Conservation (phyloP, 1,140 invertebrate species). For the Dendrolimus kikuchii region DNA sequence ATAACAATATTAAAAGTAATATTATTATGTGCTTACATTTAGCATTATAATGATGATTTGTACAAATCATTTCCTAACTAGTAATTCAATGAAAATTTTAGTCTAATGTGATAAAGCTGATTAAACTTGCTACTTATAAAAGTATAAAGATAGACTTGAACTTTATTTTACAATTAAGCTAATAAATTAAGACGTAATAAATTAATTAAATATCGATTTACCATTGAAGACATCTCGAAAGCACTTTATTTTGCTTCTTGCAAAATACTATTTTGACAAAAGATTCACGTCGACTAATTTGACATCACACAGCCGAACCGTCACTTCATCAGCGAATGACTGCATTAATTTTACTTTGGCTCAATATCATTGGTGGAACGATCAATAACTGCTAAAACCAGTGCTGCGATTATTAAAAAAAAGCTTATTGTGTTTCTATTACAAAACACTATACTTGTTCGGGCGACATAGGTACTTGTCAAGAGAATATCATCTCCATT, state of each 20-base stretch:
- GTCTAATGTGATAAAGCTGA: neutral
- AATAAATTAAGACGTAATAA: neutral
- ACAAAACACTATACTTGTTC: no score
- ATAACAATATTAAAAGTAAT: no score
- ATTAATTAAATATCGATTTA: conserved; percentile 27
- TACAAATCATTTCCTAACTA: no score
- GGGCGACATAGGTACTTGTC: no score
- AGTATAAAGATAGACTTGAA: neutral
- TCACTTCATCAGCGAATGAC: conserved; percentile 35
- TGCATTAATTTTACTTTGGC: conserved; percentile 33
- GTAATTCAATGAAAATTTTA: conserved; percentile 3
- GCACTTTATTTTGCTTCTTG: conserved; percentile 23
- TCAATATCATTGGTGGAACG: conserved; percentile 12
- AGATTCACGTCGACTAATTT: conserved; percentile 57
- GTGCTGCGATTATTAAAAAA: no score
- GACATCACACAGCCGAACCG: conserved; percentile 34
- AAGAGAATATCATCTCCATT: no score
- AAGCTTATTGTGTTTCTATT: conserved; percentile 4
- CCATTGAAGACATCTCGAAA: conserved; percentile 57
- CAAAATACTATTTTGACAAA: conserved; percentile 41
- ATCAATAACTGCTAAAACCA: conserved; percentile 12
- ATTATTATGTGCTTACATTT: no score
- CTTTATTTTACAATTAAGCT: neutral
- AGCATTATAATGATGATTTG: no score
- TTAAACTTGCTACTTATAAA: neutral